These are phyloP conservation scores for Muraenolepis orangiensis DNA, from an alignment of 2,797 vertebrate species.

Conservation along the genomic window DNA sequence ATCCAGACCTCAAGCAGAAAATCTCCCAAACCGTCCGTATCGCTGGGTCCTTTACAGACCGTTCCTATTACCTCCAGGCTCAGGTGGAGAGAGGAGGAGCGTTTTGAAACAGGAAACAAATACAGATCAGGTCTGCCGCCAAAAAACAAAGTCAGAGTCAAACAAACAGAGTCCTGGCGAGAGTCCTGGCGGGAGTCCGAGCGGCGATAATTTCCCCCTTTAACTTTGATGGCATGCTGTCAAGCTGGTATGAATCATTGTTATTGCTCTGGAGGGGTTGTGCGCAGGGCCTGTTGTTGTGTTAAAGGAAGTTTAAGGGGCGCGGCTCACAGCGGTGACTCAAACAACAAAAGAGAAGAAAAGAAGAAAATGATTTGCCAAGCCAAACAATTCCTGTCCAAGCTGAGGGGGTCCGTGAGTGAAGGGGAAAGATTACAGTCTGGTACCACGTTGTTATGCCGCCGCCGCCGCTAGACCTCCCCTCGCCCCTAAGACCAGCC, in stretches of 20 bases:
- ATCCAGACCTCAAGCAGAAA: slow-evolving; percentile 61
- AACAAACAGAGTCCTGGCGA: slow-evolving; percentile 34
- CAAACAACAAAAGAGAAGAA: slow-evolving; percentile 55
- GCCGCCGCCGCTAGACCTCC: slow-evolving; percentile 27
- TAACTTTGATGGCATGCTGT: slow-evolving; percentile 60
- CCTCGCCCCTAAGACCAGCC: slow-evolving; percentile 30
- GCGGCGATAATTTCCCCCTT: slow-evolving; percentile 54
- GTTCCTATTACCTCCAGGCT: slow-evolving; percentile 47
- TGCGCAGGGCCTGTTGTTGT: slow-evolving; percentile 29
- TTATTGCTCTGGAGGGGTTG: slow-evolving; percentile 36
- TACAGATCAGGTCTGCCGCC: slow-evolving; percentile 32
- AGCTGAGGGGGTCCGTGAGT: slow-evolving; percentile 41
- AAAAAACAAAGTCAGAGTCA: slow-evolving; percentile 51
- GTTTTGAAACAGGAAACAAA: slow-evolving; percentile 53
- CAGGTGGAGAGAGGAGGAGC: slow-evolving; percentile 48
- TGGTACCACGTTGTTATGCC: neutral
- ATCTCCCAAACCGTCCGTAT: slow-evolving; percentile 64
- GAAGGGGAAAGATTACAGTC: slow-evolving; percentile 53
- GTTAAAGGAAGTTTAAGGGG: slow-evolving; percentile 31
- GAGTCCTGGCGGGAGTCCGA: slow-evolving; percentile 30
- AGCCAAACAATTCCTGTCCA: slow-evolving; percentile 46
- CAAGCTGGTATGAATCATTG: slow-evolving; percentile 51
- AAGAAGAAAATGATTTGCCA: slow-evolving; percentile 46
- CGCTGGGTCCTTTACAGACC: slow-evolving; percentile 42
- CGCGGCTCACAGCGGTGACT: slow-evolving; percentile 36